Percentiles rank a stretch among this genome's conserved stretches.
These are phyloP conservation scores for Gymnopithys bicolor DNA, from an alignment of 2,797 vertebrate genomes.

Conservation along the genomic window DNA sequence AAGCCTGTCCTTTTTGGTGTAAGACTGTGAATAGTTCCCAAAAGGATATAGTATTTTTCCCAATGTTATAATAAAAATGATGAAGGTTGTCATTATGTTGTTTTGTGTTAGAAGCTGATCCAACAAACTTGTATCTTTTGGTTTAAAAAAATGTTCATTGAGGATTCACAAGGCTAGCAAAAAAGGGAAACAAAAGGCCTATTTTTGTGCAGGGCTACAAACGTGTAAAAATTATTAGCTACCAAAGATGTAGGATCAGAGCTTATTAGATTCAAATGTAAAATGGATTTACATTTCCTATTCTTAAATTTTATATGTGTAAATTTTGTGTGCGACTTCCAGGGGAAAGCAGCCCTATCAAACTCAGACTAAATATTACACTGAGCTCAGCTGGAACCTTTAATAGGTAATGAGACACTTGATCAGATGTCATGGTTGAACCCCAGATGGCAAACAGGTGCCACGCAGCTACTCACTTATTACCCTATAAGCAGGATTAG, in stretches of 20 bases:
- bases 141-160: not conserved
- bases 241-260: not conserved
- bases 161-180: not conserved
- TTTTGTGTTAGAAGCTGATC: not conserved
- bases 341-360: not conserved
- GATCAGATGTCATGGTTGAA: not conserved
- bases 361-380: not conserved
- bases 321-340: not conserved
- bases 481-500: rapidly evolving
- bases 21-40: not conserved
- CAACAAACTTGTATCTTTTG: not conserved
- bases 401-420: not conserved
- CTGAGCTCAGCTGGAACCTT: not conserved
- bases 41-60: not conserved
- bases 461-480: rapidly evolving
- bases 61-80: not conserved
- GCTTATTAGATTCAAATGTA: not conserved
- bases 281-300: not conserved
- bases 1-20: not conserved
- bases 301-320: not conserved
- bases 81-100: not conserved
- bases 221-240: not conserved
- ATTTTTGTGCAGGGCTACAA: not conserved
- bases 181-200: not conserved
- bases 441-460: not conserved